These are phyloP conservation scores for Euclidia mi DNA, from an alignment of 2,888 invertebrate genomes.

Conservation along the genomic window DNA sequence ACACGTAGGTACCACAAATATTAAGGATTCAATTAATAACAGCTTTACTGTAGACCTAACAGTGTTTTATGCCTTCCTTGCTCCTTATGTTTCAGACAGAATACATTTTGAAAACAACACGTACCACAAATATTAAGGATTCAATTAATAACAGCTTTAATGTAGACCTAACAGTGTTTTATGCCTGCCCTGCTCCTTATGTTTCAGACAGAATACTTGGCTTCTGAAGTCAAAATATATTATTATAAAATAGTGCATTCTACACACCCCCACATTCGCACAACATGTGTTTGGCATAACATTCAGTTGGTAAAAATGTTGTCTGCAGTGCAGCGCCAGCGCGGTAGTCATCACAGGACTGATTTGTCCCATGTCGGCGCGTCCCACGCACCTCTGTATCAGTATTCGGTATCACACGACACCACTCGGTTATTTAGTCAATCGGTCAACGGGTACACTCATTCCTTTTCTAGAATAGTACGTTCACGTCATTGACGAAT, in stretches of 20 bases:
- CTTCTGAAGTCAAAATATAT: constrained; percentile 5
- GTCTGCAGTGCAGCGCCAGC: constrained; percentile 50
- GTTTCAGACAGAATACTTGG: constrained; percentile 9
- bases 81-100: constrained; percentile 3
- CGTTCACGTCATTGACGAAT: constrained; percentile 17
- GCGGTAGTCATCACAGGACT: constrained; percentile 60
- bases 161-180: constrained; percentile 4
- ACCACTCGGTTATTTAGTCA: constrained; percentile 68
- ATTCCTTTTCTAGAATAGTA: constrained; percentile 65
- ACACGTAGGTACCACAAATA: background rate
- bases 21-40: background rate
- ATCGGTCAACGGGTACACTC: constrained; percentile 61
- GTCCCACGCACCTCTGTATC: constrained; percentile 68
- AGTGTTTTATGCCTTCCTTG: constrained; percentile 3
- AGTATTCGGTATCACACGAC: constrained; percentile 68
- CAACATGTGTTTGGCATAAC: constrained; percentile 21
- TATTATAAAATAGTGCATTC: constrained; percentile 22
- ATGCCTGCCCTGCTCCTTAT: constrained; percentile 1
- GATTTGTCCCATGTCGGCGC: constrained; percentile 68
- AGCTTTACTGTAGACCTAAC: background rate
- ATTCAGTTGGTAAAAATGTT: constrained; percentile 39
- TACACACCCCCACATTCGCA: constrained; percentile 22
- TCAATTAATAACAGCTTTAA: background rate
- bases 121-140: background rate
- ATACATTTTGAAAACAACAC: constrained; percentile 2